phyloP scores from a whole-genome alignment of 2,888 invertebrate species.

The Hypsopygia costalis region DNA sequence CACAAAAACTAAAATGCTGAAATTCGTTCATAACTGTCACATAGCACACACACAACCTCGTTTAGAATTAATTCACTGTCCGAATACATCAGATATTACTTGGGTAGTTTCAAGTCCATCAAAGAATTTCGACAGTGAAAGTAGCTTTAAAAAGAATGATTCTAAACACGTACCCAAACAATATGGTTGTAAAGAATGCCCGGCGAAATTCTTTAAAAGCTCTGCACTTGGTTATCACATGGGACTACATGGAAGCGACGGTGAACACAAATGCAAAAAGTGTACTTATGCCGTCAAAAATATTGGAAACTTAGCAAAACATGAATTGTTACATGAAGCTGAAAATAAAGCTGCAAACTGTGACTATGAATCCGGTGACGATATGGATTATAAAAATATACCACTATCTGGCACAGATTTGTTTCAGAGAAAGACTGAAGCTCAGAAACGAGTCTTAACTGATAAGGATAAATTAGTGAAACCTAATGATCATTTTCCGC shows the following conservation, averaged over 20 bases:
- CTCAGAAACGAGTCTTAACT: constrained; percentile 68
- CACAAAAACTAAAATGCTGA: constrained; percentile 85
- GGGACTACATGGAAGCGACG: constrained; percentile 83
- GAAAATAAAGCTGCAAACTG: constrained; percentile 47
- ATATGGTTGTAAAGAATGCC: constrained; percentile 83
- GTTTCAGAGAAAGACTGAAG: constrained; percentile 83
- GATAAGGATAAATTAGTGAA: constrained; percentile 75
- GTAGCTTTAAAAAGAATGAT: constrained; percentile 43
- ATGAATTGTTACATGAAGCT: constrained; percentile 79
- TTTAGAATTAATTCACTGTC: constrained; percentile 60
- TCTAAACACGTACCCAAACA: constrained; percentile 57
- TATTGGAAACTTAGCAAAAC: constrained; percentile 83
- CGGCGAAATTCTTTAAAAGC: constrained; percentile 86
- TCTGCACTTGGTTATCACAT: constrained; percentile 86
- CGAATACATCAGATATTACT: constrained; percentile 45
- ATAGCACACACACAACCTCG: constrained; percentile 83
- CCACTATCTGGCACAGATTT: constrained; percentile 84
- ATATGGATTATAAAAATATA: constrained; percentile 72
- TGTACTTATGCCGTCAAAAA: constrained; percentile 87
- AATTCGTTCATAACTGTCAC: constrained; percentile 83
- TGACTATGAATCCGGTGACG: constrained; percentile 74
- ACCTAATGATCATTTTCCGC: constrained; percentile 77
- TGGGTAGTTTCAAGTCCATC: constrained; percentile 65
- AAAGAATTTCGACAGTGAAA: constrained; percentile 39
- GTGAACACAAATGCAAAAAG: constrained; percentile 84